Evolutionary conservation across 2,113 vertebrate species (phyloP).

Genomic region (Channa maculata): DNA sequence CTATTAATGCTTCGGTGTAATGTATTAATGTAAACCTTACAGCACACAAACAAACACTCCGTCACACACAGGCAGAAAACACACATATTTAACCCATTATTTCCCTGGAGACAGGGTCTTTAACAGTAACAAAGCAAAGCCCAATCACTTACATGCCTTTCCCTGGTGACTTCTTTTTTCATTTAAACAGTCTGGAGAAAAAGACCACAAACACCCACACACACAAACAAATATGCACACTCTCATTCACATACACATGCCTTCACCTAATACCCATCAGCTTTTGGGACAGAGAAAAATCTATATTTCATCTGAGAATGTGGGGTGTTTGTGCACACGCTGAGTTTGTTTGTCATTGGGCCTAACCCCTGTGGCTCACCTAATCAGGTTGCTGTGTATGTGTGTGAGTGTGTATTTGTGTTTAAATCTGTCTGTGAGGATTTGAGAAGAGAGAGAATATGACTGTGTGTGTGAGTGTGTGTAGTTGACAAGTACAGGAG

Average conservation of each 20-base stretch:
- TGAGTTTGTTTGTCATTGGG: slow-evolving; percentile 83
- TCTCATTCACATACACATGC: slow-evolving; percentile 32
- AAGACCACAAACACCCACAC: slow-evolving; percentile 38
- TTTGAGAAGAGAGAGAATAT: slow-evolving; percentile 25
- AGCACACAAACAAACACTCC: slow-evolving; percentile 3
- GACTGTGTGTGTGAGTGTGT: slow-evolving; percentile 23
- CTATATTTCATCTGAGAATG: slow-evolving; percentile 83
- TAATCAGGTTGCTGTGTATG: slow-evolving; percentile 75
- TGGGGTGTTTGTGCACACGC: slow-evolving; percentile 79
- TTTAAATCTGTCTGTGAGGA: slow-evolving; percentile 35
- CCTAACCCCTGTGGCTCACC: slow-evolving; percentile 74
- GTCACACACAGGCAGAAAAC: slow-evolving; percentile 13
- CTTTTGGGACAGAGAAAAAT: slow-evolving; percentile 78
- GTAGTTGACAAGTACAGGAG: slow-evolving; percentile 15
- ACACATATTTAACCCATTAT: slow-evolving; percentile 63
- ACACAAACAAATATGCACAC: background rate
- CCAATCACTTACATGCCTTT: slow-evolving; percentile 72
- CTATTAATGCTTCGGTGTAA: slow-evolving; percentile 53
- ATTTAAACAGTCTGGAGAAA: slow-evolving; percentile 64
- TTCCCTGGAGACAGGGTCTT: slow-evolving; percentile 74
- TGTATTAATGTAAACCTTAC: slow-evolving; percentile 8
- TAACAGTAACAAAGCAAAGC: slow-evolving; percentile 72
- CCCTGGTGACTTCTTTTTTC: slow-evolving; percentile 50
- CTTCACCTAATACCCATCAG: slow-evolving; percentile 71
- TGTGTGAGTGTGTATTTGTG: slow-evolving; percentile 36